Percentiles rank a stretch among this genome's conserved stretches.
Conservation (phyloP, 2,888 invertebrate genomes). For the Torymus texanus region DNA sequence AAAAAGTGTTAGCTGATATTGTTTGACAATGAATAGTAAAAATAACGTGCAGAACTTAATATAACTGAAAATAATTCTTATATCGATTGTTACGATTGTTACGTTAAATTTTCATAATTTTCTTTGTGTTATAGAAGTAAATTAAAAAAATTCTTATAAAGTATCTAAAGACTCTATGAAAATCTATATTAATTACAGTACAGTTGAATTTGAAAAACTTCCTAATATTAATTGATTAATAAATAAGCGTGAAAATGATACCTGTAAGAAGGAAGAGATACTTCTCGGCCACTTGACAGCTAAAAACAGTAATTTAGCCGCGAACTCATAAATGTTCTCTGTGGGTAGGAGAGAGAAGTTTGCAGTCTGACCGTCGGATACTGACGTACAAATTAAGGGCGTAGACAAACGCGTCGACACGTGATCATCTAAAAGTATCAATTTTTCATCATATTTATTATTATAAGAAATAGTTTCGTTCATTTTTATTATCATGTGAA, state of each 20-base stretch:
- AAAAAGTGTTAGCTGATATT: neutral
- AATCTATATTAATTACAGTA: no score
- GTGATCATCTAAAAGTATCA: slow-evolving; percentile 61
- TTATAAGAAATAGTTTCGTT: no score
- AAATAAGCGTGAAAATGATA: slow-evolving; percentile 65
- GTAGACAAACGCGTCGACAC: slow-evolving; percentile 63
- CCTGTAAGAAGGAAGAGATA: slow-evolving; percentile 85
- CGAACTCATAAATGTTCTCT: slow-evolving; percentile 82
- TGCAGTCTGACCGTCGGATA: slow-evolving; percentile 73
- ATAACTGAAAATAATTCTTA: no score
- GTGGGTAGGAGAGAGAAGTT: slow-evolving; percentile 77
- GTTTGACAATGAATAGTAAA: neutral
- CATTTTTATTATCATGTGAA: no score
- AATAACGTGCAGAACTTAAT: neutral
- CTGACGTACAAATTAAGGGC: slow-evolving; percentile 70
- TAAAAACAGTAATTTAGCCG: slow-evolving; percentile 85
- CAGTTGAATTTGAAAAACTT: no score
- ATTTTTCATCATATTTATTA: neutral
- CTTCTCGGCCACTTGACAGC: slow-evolving; percentile 88
- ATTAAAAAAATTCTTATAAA: no score
- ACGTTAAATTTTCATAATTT: no score
- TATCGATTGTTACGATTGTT: no score
- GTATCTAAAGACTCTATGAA: no score
- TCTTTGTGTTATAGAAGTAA: no score
- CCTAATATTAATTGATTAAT: no score